These are phyloP conservation scores for Notarius lentiginosus DNA, from an alignment of 2,113 vertebrate species.

Conservation along the genomic window DNA sequence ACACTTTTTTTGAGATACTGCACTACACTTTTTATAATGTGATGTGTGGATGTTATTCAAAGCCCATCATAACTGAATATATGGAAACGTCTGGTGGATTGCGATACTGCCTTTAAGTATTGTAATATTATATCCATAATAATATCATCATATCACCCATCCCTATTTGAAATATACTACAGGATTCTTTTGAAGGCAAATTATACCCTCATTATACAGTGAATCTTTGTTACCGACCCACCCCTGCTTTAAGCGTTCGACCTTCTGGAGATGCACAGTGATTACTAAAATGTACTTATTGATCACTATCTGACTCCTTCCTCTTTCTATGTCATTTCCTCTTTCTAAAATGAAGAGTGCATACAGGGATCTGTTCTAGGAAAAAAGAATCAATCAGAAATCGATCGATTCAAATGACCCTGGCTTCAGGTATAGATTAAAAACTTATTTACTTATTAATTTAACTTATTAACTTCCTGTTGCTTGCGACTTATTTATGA, in stretches of 20 bases:
- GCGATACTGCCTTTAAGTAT: background rate
- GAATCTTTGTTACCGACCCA: background rate
- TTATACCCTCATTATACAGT: too few species aligned
- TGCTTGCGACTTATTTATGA: background rate
- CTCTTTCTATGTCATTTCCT: constrained; percentile 8
- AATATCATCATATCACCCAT: background rate
- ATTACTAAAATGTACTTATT: background rate
- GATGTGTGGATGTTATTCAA: background rate
- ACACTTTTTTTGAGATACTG: background rate
- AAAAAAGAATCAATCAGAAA: constrained; percentile 25
- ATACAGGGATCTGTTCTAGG: constrained; percentile 10
- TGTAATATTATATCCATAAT: background rate
- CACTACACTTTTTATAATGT: background rate
- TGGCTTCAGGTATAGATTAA: background rate
- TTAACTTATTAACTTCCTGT: too few species aligned
- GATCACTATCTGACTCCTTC: constrained; percentile 3
- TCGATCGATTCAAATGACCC: background rate
- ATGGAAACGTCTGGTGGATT: background rate
- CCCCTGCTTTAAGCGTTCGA: too few species aligned
- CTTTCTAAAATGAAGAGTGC: background rate
- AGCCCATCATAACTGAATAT: background rate
- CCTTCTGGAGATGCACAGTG: background rate
- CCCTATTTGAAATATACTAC: background rate
- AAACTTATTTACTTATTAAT: too few species aligned
- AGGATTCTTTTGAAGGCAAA: background rate